Conservation (phyloP, 2,888 invertebrate genomes). For the Noctua comes region DNA sequence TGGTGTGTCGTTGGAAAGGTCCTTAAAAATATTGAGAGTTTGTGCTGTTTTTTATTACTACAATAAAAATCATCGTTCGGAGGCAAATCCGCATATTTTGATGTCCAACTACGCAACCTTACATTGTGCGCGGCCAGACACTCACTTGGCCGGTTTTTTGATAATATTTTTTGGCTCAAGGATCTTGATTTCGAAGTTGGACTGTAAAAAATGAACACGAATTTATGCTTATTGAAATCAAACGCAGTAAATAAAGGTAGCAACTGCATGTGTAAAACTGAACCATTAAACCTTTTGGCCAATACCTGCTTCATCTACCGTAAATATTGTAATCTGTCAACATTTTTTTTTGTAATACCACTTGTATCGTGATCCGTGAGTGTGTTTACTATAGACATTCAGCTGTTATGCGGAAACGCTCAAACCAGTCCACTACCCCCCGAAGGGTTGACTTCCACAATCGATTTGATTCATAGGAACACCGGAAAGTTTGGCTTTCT, state of each 20-base stretch:
- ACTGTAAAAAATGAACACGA: neutral
- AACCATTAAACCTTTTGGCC: neutral
- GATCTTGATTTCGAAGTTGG: neutral
- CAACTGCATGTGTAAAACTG: neutral
- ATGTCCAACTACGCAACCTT: too few relatives aligned
- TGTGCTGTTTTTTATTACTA: too few relatives aligned
- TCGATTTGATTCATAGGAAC: conserved; percentile 21
- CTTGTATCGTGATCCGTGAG: neutral
- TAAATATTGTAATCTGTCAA: neutral
- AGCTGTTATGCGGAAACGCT: neutral
- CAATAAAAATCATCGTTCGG: too few relatives aligned
- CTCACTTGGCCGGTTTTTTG: neutral
- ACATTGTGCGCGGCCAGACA: too few relatives aligned
- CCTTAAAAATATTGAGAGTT: too few relatives aligned
- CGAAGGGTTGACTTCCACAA: neutral
- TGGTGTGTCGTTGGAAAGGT: too few relatives aligned
- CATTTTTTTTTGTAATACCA: neutral
- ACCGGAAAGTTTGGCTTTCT: neutral
- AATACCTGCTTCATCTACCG: neutral
- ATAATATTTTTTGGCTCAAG: neutral
- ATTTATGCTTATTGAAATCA: neutral
- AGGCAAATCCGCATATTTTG: too few relatives aligned
- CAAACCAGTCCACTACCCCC: neutral
- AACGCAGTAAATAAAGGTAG: neutral
- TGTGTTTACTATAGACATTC: neutral